Percentiles rank a stretch among this genome's conserved stretches.
These are phyloP conservation scores for Empis livida DNA, from an alignment of 2,888 invertebrate species.

Conservation along the genomic window DNA sequence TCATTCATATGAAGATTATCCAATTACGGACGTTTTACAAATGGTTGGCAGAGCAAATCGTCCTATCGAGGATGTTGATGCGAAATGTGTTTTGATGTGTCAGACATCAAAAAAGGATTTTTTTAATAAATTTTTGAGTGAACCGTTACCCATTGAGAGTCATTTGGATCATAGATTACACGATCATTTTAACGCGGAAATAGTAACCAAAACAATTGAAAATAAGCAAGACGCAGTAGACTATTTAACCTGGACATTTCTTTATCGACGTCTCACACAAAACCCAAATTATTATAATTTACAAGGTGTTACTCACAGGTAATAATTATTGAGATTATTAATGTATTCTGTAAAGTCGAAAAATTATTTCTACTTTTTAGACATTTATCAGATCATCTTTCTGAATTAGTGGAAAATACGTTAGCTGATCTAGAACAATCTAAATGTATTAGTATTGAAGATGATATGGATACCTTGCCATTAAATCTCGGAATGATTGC, in stretches of 20 bases:
- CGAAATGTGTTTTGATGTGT: conserved; percentile 92
- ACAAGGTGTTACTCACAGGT: conserved; percentile 85
- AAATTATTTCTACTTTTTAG: conserved; percentile 34
- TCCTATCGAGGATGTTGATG: conserved; percentile 81
- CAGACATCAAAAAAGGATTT: conserved; percentile 96
- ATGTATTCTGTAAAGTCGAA: neutral
- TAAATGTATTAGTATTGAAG: conserved; percentile 94
- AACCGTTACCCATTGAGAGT: conserved; percentile 93
- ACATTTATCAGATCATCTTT: conserved; percentile 95
- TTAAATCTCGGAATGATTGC: conserved; percentile 99
- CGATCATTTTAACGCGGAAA: conserved; percentile 99
- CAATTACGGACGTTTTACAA: conserved; percentile 91
- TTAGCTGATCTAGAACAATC: conserved; percentile 88
- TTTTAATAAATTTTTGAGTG: conserved; percentile 95
- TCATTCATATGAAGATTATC: conserved; percentile 93
- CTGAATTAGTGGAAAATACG: conserved; percentile 94
- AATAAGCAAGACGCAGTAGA: conserved; percentile 99
- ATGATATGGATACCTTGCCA: conserved; percentile 94
- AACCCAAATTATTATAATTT: conserved; percentile 99
- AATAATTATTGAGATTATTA: neutral
- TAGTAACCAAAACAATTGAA: conserved; percentile 98
- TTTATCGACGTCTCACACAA: conserved; percentile 92
- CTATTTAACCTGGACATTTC: conserved; percentile 98
- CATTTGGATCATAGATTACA: conserved; percentile 96
- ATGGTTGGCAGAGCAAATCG: conserved; percentile 96